Base-by-base conservation (phyloP, 1,140 invertebrate genomes). In the Galendromus occidentalis region DNA sequence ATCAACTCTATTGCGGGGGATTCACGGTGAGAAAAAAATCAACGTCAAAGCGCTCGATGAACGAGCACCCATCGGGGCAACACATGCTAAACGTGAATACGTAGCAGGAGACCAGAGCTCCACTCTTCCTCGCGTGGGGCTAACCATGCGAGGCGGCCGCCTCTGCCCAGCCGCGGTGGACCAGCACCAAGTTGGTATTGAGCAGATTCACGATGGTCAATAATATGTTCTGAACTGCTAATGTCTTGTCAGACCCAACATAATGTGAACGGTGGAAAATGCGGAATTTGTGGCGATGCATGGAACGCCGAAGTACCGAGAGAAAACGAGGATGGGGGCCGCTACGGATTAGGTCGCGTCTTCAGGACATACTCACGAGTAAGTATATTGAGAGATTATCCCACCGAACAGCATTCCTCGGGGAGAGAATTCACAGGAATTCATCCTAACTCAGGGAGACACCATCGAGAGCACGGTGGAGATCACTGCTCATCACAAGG, bases 1-100 rank as follows among this genome's bases (percentile, higher is more conserved):
- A 91, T 73, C 87, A 91, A 72, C 79, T 86, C 2, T 91, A 85
- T 74, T 92, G 89, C 73, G 88, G 89, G 2, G 89, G 88, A 4
- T 88, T 87, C 71, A 79, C 70, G 66, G 81, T 83, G 73, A 78
- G 77, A 9, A 39, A 39, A 6, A 6, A 4, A 6, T 39, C 33
- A 39, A 39, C 4, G 4, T 39, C 33, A 4, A 39, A n/a, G n/a
- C n/a, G n/a, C n/a, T n/a, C n/a, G n/a, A n/a, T n/a, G n/a, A n/a
- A n/a, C n/a, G n/a, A n/a, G n/a, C n/a, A n/a, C n/a, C n/a, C n/a
- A n/a, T n/a, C n/a, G n/a, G n/a, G n/a, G n/a, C n/a, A n/a, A n/a
- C n/a, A n/a, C n/a, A n/a, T n/a, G n/a, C n/a, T n/a, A n/a, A n/a
- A n/a, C n/a, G n/a, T n/a, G n/a, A n/a, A n/a, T n/a, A n/a, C n/a